phyloP scores from a whole-genome alignment of 2,797 vertebrate species.

The Myotis daubentonii region DNA sequence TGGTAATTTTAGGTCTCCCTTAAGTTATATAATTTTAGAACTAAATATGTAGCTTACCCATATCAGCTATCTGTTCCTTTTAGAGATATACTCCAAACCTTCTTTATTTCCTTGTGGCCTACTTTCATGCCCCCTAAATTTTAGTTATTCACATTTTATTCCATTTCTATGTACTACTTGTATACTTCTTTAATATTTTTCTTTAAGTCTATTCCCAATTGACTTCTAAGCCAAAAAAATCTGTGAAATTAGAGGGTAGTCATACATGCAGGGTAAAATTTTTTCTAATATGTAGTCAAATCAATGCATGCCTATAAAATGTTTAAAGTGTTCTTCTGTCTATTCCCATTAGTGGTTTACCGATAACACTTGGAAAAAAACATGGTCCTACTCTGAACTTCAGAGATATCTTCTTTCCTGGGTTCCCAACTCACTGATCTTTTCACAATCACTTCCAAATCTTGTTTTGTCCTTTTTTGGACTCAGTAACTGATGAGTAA shows the following conservation, averaged over 20 bases:
- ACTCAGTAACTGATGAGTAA: background rate
- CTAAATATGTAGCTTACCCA: background rate
- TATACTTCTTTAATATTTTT: constrained; percentile 15
- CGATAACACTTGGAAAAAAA: background rate
- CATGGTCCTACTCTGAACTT: background rate
- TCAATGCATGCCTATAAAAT: background rate
- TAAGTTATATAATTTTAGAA: background rate
- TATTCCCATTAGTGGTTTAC: background rate
- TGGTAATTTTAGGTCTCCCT: background rate
- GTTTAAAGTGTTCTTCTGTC: background rate
- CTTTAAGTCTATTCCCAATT: background rate
- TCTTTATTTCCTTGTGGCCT: background rate
- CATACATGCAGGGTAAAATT: background rate
- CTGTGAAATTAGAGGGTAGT: background rate
- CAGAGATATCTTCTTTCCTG: background rate
- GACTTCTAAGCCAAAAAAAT: background rate
- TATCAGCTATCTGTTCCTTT: background rate
- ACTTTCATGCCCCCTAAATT: background rate
- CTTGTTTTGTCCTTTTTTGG: background rate
- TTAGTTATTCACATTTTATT: constrained; percentile 24
- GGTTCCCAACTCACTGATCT: background rate
- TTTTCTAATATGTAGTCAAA: background rate
- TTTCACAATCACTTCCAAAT: background rate
- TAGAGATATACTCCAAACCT: background rate
- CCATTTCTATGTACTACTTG: background rate